Conservation (phyloP, 2,888 invertebrate species). For the Drosophila multiciliata region DNA sequence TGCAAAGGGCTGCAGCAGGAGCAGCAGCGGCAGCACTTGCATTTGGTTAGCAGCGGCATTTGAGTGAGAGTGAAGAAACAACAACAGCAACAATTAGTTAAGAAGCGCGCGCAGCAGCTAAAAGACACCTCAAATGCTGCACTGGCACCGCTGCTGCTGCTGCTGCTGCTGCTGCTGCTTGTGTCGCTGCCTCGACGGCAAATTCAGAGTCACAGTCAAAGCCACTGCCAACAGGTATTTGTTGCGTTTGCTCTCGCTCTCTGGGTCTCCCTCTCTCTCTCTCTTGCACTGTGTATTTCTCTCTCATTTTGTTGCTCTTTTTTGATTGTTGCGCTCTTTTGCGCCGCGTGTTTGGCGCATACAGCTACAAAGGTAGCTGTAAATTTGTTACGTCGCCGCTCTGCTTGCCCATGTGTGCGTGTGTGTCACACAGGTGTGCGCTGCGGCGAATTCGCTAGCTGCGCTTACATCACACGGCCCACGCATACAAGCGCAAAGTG, state of each 20-base stretch:
- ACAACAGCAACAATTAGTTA: slow-evolving; percentile 35
- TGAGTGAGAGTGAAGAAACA: slow-evolving; percentile 77
- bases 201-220: slow-evolving; percentile 82
- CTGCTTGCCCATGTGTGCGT: slow-evolving; percentile 13
- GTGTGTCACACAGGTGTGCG: slow-evolving; percentile 67
- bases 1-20: slow-evolving; percentile 45
- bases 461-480: slow-evolving; percentile 70
- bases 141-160: slow-evolving; percentile 8
- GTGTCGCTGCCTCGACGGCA: slow-evolving; percentile 46
- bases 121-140: slow-evolving; percentile 19
- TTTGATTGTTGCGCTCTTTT: slow-evolving; percentile 6
- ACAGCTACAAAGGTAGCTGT: slow-evolving; percentile 83
- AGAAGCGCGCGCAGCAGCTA: slow-evolving; percentile 53
- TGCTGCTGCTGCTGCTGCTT: not conserved
- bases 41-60: slow-evolving; percentile 74
- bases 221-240: slow-evolving; percentile 76
- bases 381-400: slow-evolving; percentile 82
- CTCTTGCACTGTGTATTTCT: slow-evolving; percentile 12
- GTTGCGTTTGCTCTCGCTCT: slow-evolving; percentile 20
- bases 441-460: slow-evolving; percentile 64
- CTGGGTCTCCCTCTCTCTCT: slow-evolving; percentile 13
- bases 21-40: slow-evolving; percentile 64
- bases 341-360: slow-evolving; percentile 54
- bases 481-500: slow-evolving; percentile 40
- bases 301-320: slow-evolving; percentile 5